Evolutionary conservation across 2,888 invertebrate genomes (phyloP), one percentile per base, ranked within the genome.

Genomic region (Drosophila neotestacea): DNA sequence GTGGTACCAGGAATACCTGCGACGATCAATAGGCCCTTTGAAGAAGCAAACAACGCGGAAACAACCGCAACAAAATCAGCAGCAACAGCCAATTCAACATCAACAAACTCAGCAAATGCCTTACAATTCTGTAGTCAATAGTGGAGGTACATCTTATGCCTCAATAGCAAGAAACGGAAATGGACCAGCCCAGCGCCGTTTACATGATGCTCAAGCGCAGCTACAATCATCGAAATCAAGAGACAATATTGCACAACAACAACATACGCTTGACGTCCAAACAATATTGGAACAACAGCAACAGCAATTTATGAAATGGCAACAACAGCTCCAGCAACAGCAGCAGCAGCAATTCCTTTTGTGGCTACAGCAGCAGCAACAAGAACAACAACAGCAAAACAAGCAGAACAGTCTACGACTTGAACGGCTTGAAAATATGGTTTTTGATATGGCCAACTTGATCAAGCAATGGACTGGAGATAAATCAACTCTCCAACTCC

Each of bases 351-450:
- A 22, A 22, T 47, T 47, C 13, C 30, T n/a, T 9, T 7, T 13
- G 30, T 47, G 47, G 30, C 5, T 47, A 1, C 47, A 47, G 30
- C 28, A 46, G n/a, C 46, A 46, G 28, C 30, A 44, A 5, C 42
- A 42, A 22, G 42, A 42, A 9, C 42, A 42, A 4, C 22, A 42
- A 16, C 46, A 46, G 6, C 6, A 46, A 2, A 27, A 44, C 4
- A 44, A 27, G 10, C 46, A 27, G 28, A n/a, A 11, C 11, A 11
- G 28, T 11, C 46, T 11, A 44, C 44, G 64, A 2, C 22, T 54
- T 3, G 47, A 62, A 54, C 16, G 9, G 11, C 52, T 62, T 27
- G 63, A 55, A 55, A 41, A 47, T 10, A 44, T 62, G n/a, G 54
- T 47, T 9, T 16, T 38, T 39, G 13, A 39, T 41, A 41, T 63